A percentile compares a stretch with the other conserved stretches of the same genome.
These are phyloP conservation scores for Diarsia rubi DNA, from an alignment of 2,888 invertebrate genomes.

Conservation along the genomic window DNA sequence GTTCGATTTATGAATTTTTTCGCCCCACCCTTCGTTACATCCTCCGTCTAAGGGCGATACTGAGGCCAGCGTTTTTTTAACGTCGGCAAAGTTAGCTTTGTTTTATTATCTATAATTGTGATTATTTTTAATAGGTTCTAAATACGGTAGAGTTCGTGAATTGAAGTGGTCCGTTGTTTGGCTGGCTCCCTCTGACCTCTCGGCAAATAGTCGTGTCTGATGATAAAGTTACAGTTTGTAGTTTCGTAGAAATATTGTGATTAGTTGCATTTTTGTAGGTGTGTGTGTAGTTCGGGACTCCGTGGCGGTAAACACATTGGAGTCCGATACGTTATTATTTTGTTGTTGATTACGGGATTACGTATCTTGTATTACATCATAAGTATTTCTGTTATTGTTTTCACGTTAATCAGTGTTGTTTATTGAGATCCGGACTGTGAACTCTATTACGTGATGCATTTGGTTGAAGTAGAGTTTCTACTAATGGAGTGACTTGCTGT, in stretches of 20 bases:
- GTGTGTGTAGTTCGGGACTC: slow-evolving; percentile 28
- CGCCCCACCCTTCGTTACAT: slow-evolving; percentile 61
- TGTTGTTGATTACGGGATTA: slow-evolving; percentile 53
- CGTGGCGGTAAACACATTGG: slow-evolving; percentile 36
- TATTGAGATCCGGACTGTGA: slow-evolving; percentile 18
- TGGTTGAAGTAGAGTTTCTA: neutral
- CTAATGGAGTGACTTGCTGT: neutral
- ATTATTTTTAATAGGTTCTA: slow-evolving; percentile 71
- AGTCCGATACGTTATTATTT: slow-evolving; percentile 24
- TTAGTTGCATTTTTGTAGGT: slow-evolving; percentile 54
- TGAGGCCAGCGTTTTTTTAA: slow-evolving; percentile 25
- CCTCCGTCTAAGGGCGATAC: slow-evolving; percentile 58
- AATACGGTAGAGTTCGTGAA: slow-evolving; percentile 70
- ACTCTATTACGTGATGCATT: slow-evolving; percentile 3
- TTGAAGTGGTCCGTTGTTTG: slow-evolving; percentile 67
- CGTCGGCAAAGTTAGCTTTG: slow-evolving; percentile 63
- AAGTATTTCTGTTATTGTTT: slow-evolving; percentile 47
- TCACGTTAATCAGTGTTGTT: slow-evolving; percentile 33
- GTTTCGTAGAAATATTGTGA: slow-evolving; percentile 52
- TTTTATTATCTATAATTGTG: slow-evolving; percentile 69
- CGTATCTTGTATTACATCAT: slow-evolving; percentile 59
- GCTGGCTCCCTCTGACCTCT: slow-evolving; percentile 68
- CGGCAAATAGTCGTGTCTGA: slow-evolving; percentile 55
- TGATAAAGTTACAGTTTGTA: slow-evolving; percentile 48
- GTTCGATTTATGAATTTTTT: slow-evolving; percentile 68